These are phyloP conservation scores for Protobothrops flavoviridis DNA, from an alignment of 2,113 vertebrate genomes.

Conservation along the genomic window DNA sequence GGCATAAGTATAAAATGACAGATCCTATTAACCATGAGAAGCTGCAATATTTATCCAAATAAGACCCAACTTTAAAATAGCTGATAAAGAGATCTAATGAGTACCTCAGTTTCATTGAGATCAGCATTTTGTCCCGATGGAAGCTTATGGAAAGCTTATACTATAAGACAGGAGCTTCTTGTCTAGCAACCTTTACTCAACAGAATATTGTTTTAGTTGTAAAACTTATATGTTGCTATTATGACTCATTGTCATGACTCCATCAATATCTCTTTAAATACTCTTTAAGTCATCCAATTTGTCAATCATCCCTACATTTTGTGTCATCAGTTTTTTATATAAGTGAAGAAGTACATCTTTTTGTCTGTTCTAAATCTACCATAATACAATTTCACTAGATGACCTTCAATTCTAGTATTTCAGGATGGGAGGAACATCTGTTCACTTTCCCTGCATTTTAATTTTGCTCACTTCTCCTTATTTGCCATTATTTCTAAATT, in stretches of 20 bases:
- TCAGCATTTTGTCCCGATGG: background rate
- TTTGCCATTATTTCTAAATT: background rate
- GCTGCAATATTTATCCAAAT: background rate
- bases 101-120: background rate
- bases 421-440: background rate
- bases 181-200: background rate
- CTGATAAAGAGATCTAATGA: background rate
- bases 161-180: background rate
- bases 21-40: background rate
- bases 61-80: background rate
- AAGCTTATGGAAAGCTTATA: background rate
- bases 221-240: background rate
- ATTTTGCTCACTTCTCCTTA: background rate
- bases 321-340: background rate
- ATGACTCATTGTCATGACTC: background rate
- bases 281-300: background rate
- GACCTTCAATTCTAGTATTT: background rate
- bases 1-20: background rate
- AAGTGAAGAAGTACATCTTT: background rate
- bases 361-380: background rate
- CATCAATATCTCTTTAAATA: background rate
- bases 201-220: background rate
- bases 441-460: background rate
- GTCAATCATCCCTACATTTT: background rate
- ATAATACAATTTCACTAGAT: background rate